A percentile compares a stretch with the other conserved stretches of the same genome.
These are phyloP conservation scores for Cathartes aura DNA, from an alignment of 2,113 vertebrate genomes.

Conservation along the genomic window DNA sequence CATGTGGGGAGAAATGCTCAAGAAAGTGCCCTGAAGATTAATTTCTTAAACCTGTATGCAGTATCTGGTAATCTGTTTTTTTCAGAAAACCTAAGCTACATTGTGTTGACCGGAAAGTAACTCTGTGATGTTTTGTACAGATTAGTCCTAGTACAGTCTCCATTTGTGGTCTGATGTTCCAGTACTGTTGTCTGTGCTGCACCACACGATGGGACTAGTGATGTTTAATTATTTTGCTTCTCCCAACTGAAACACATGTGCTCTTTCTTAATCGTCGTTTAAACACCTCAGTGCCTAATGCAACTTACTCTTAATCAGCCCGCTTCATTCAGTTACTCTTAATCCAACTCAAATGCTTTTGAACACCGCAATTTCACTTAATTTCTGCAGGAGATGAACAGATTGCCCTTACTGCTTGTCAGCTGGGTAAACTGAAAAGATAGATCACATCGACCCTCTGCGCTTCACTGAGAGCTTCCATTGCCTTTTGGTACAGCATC, in stretches of 20 bases:
- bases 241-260: background rate
- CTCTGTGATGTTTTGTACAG: background rate
- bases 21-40: background rate
- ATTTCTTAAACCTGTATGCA: background rate
- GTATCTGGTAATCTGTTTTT: background rate
- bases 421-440: background rate
- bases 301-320: background rate
- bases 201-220: fast-evolving
- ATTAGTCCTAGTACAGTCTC: background rate
- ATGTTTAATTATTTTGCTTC: background rate
- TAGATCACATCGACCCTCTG: background rate
- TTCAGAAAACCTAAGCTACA: background rate
- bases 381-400: background rate
- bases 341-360: background rate
- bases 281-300: background rate
- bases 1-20: background rate
- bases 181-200: background rate
- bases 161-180: background rate
- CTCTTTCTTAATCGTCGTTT: background rate
- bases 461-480: background rate
- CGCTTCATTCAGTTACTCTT: background rate
- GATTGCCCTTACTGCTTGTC: background rate
- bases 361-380: background rate
- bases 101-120: background rate
- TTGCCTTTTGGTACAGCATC: background rate